A percentile compares a stretch with the other conserved stretches of the same genome.
These are phyloP conservation scores for Acholoe squamosa DNA, from an alignment of 2,888 invertebrate genomes.

Conservation along the genomic window DNA sequence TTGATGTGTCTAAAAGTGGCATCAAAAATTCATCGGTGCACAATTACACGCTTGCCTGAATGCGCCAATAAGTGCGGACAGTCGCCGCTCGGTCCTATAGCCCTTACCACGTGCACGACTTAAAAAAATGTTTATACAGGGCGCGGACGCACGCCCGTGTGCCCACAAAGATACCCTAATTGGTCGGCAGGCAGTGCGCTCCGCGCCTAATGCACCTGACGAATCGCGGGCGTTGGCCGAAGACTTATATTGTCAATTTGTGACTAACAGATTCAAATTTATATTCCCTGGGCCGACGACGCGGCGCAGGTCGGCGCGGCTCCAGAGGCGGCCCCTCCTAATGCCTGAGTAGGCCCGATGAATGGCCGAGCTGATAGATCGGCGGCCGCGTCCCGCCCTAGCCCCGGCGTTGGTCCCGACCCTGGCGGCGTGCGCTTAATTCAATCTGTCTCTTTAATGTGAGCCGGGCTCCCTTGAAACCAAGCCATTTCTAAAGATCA, in stretches of 20 bases:
- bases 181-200: neutral
- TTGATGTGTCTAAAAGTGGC: conserved; percentile 58
- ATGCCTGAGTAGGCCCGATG: conserved; percentile 47
- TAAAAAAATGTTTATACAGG: neutral
- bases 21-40: conserved; percentile 55
- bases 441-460: conserved; percentile 57
- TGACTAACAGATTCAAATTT: conserved; percentile 60
- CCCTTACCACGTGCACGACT: neutral
- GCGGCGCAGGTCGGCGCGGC: neutral
- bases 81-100: conserved; percentile 21
- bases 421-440: conserved; percentile 38
- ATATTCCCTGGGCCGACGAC: conserved; percentile 24
- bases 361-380: conserved; percentile 52
- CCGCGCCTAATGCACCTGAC: conserved; percentile 2
- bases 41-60: conserved; percentile 50
- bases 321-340: neutral
- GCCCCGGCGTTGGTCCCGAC: neutral
- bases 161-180: conserved; percentile 35
- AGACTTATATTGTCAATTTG: conserved; percentile 61
- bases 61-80: conserved; percentile 29
- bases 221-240: neutral
- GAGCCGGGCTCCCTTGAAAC: conserved; percentile 42
- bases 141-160: neutral
- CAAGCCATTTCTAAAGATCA: conserved; percentile 59
- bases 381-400: neutral